phyloP scores from a whole-genome alignment of 1,140 invertebrate species.

The Pemphigus obesinymphae region DNA sequence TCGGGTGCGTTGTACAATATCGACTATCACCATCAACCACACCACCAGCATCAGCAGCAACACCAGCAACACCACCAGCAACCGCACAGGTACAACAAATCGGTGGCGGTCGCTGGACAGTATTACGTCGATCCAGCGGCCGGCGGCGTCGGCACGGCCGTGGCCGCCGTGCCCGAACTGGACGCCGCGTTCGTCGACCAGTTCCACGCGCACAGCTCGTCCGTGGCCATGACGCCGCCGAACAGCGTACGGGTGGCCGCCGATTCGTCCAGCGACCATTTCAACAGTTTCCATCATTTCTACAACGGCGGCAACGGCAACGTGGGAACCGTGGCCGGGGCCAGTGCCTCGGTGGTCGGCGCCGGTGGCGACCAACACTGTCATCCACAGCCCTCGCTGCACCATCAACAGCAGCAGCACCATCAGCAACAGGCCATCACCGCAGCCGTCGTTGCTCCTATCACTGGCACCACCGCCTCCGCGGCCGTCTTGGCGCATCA shows the following conservation, averaged over 20 bases:
- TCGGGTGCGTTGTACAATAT: conserved; percentile 47
- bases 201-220: conserved; percentile 50
- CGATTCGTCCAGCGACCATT: conserved; percentile 58
- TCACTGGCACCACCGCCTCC: neutral
- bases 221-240: conserved; percentile 58
- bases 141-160: neutral
- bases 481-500: neutral
- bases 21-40: conserved; percentile 44
- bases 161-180: conserved; percentile 3
- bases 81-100: conserved; percentile 43
- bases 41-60: conserved; percentile 45
- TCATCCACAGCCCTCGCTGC: neutral
- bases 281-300: conserved; percentile 65
- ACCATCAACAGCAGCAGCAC: conserved; percentile 53
- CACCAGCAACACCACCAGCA: conserved; percentile 20
- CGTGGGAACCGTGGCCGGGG: neutral
- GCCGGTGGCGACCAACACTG: conserved; percentile 45
- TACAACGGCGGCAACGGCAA: conserved; percentile 51
- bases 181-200: conserved; percentile 44
- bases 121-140: conserved; percentile 31
- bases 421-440: conserved; percentile 44
- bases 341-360: neutral
- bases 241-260: conserved; percentile 54
- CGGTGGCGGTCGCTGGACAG: conserved; percentile 42
- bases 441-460: neutral